Base-by-base conservation (phyloP, 1,140 invertebrate species). In the honey bee (Apis mellifera) region DNA sequence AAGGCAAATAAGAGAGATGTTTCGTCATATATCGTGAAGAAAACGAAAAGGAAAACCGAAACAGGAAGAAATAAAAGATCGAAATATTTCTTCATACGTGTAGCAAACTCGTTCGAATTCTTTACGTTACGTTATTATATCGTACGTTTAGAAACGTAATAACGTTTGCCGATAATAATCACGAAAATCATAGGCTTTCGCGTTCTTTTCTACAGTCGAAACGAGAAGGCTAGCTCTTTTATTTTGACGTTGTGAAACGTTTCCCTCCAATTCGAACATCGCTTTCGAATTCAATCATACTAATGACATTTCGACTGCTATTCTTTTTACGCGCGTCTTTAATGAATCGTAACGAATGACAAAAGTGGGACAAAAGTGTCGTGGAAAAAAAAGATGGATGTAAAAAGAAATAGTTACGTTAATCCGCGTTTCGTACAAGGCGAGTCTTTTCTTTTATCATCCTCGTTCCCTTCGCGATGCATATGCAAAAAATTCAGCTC, bases 131-230 rank as follows among this genome's bases (percentile, higher is more conserved):
- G n/a, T 60, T 71, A 71, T 68, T 71, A 50, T 26, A 23, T 54
- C 57, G 9, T 42, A 42, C 4, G 32, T 42, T 42, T 42, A 7
- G 50, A 23, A 59, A 65, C 23, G 48, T 17, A 19, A 57, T 11
- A n/a, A 48, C 52, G 70, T 80, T 80, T n/a, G 50, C 9, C 78
- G 60, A 64, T 64, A 26, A 79, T 42, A 62, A 80, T 78, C 65
- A 32, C 59, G 9, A 23, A 54, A 54, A 55, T 64, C 17, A 26
- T 64, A 23, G 17, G 15, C 64, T 42, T 23, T 21, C 21, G 1
- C 3, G 7, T 59, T 23, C 17, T 32, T n/a, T 32, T n/a, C 42
- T 32, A 8, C 21, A 26, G 48, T 19, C 8, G 21, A 62, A 50
- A 32, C n/a, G 9, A 69, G 52, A 55, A 11, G 19, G 17, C n/a